Conservation (phyloP, 2,888 invertebrate genomes). For the Eupithecia tripunctaria region DNA sequence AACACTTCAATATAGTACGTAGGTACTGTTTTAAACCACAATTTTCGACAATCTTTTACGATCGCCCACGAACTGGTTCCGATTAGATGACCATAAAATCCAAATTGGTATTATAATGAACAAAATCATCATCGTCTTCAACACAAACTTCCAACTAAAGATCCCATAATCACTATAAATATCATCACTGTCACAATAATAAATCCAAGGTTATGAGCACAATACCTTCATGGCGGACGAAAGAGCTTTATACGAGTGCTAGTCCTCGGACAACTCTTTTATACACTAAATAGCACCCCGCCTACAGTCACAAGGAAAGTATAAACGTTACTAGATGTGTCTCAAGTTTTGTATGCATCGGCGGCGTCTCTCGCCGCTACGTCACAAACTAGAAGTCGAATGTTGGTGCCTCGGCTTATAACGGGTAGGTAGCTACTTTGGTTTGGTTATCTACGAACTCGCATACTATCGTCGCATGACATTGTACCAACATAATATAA, state of each 20-base stretch:
- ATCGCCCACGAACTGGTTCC: constrained; percentile 36
- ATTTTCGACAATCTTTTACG: constrained; percentile 10
- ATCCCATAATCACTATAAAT: constrained; percentile 27
- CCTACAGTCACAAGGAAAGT: constrained; percentile 69
- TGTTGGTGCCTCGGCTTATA: background rate
- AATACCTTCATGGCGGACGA: constrained; percentile 76
- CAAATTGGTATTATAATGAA: constrained; percentile 30
- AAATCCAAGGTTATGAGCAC: constrained; percentile 41
- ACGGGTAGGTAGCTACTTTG: constrained; percentile 1
- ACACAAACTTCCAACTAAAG: background rate
- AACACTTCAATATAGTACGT: constrained; percentile 3
- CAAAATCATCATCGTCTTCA: constrained; percentile 13
- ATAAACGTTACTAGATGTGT: constrained; percentile 61
- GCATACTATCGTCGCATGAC: background rate
- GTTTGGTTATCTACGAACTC: background rate
- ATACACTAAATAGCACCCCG: constrained; percentile 72
- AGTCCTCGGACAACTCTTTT: constrained; percentile 65
- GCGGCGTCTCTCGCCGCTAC: constrained; percentile 23
- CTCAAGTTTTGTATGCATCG: constrained; percentile 47
- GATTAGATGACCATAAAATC: constrained; percentile 27
- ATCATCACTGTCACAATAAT: constrained; percentile 33
- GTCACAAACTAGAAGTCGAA: constrained; percentile 26
- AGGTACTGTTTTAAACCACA: constrained; percentile 5
- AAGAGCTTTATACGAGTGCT: constrained; percentile 64
- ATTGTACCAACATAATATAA: background rate